These are phyloP conservation scores for Todiramphus chloris DNA, from an alignment of 2,113 vertebrate genomes.

Conservation along the genomic window DNA sequence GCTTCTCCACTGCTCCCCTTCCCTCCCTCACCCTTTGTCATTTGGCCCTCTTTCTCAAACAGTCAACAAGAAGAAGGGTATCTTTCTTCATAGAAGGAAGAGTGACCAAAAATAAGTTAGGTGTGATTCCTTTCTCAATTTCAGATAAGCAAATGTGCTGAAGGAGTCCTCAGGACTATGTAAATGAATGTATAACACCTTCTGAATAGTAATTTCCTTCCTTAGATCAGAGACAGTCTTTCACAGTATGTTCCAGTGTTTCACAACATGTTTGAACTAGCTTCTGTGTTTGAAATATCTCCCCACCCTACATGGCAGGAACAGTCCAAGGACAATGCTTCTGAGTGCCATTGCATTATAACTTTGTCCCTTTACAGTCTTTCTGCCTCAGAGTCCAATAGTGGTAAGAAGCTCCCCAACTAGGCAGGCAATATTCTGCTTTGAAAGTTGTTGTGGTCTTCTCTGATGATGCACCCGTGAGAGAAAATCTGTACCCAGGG, in stretches of 20 bases:
- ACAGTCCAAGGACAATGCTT: neutral
- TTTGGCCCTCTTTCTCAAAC: neutral
- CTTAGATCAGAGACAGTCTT: neutral
- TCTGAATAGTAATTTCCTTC: neutral
- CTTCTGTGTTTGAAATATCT: neutral
- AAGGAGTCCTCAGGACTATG: neutral
- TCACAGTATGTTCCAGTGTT: neutral
- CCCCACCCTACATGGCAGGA: neutral
- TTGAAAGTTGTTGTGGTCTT: neutral
- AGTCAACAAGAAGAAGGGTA: neutral
- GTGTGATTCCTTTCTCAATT: neutral
- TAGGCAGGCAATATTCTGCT: neutral
- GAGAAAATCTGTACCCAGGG: neutral
- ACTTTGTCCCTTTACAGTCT: neutral
- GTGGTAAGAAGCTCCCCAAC: accelerated
- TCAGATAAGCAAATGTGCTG: neutral
- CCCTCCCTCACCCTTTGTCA: neutral
- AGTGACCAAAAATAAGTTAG: neutral
- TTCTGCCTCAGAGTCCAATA: neutral
- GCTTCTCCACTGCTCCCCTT: neutral
- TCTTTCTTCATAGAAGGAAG: neutral
- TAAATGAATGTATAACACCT: neutral
- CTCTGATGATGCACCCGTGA: accelerated
- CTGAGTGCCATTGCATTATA: neutral
- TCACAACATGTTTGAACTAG: neutral